phyloP scores from a whole-genome alignment of 1,140 invertebrate species.

The Apocrypta bakeri region DNA sequence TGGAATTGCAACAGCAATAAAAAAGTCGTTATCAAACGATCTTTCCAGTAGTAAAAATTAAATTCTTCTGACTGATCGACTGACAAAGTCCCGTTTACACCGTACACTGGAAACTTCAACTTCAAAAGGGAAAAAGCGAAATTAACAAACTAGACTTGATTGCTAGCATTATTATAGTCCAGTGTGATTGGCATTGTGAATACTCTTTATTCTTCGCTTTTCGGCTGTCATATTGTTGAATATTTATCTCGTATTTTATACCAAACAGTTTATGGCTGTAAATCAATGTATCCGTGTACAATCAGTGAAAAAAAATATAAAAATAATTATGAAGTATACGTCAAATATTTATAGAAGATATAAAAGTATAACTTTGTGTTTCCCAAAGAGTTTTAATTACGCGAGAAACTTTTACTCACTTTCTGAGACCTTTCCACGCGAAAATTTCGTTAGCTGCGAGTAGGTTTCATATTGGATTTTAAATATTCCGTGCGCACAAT shows the following conservation, averaged over 20 bases:
- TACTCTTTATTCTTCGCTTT: not conserved
- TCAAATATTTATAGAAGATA: not conserved
- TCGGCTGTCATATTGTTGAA: not conserved
- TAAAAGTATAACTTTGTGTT: not conserved
- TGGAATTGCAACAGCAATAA: no score
- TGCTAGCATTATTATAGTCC: not conserved
- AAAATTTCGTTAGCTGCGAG: not conserved
- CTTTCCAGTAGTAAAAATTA: no score
- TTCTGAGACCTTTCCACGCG: no score
- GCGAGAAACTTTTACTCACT: not conserved
- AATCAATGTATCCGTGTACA: no score
- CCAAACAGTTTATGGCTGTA: no score
- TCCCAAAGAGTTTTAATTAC: not conserved
- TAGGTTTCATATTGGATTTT: not conserved
- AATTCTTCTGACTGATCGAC: no score
- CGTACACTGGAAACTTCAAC: not conserved
- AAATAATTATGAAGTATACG: no score
- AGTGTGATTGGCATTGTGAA: no score
- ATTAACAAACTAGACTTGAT: not conserved
- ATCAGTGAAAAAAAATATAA: no score
- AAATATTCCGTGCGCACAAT: not conserved
- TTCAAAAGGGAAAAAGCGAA: not conserved
- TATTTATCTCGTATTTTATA: no score
- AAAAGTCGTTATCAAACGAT: no score
- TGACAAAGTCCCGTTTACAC: no score